Evolutionary conservation across 2,113 vertebrate genomes (phyloP), one percentile per base, ranked within the genome.

Genomic region (Calyptomena viridis): DNA sequence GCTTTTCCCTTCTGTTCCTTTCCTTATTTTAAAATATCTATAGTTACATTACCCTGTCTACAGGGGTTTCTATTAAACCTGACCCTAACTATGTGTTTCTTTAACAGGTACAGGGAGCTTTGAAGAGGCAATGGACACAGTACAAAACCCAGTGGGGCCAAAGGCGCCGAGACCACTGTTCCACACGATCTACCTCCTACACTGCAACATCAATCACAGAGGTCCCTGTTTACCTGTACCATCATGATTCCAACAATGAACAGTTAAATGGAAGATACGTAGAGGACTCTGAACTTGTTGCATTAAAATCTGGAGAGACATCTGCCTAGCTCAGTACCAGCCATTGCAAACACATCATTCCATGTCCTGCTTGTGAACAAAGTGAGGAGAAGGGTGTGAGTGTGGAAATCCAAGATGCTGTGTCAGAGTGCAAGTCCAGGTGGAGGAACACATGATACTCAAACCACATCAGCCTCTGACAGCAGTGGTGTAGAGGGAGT

Each of bases 81-180:
- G 40, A 20, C 22, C 8, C 12, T 50, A 11, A 1, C 50, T 22
- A 2, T 50, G 46, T 52, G 24, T 69, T 27, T 73, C 59, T 28
- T 78, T n/a, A 2, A 24, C 96, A 99, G 99, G 99, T 99, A 5
- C 99, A 99, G 78, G 98, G 97, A 7, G 98, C 99, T 37, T 84
- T 99, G 86, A 99, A 98, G 97, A 98, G 99, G 69, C 99, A 99
- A 8, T 99, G 99, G 99, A 96, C 98, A 23, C 98, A 99, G 96
- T 98, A 98, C 44, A 99, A 99, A 94, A 98, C 98, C 13, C 99
- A 99, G 77, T 99, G 98, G 99, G 98, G 98, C 35, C 99, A 99
- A 93, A 97, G 98, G 33, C 97, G 98, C 35, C 98, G 98, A 9
- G 98, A 98, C 23, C 98, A 98, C 96, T 99, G 98, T 37, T 98